A percentile compares a stretch with the other conserved stretches of the same genome.
Evolutionary conservation across 2,797 vertebrate genomes (phyloP).

Genomic region (Enteromius anoplus): DNA sequence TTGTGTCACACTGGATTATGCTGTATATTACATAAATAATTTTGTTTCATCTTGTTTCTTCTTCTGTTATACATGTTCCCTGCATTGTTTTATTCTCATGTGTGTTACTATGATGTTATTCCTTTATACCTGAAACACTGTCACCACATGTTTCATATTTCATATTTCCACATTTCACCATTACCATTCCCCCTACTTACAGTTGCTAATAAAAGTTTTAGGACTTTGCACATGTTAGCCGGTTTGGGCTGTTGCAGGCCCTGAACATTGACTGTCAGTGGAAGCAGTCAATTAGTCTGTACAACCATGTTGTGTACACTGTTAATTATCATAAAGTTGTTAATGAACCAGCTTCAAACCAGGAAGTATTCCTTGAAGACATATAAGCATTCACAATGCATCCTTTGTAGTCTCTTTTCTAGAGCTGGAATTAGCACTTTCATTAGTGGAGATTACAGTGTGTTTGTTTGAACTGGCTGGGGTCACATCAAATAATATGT

Average conservation of each 20-base stretch:
- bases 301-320: not conserved
- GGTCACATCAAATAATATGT: constrained; percentile 79
- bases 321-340: constrained; percentile 20
- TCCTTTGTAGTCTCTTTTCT: constrained; percentile 59
- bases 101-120: not conserved
- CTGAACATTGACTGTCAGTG: not conserved
- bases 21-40: not conserved
- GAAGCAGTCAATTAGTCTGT: not conserved
- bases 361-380: constrained; percentile 66
- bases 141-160: not conserved
- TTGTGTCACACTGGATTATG: not conserved
- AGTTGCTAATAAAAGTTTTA: not conserved
- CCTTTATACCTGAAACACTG: not conserved
- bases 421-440: constrained; percentile 77
- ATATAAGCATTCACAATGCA: constrained; percentile 28
- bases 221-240: not conserved
- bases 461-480: constrained; percentile 67
- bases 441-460: constrained; percentile 75
- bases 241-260: not conserved
- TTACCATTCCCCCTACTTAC: too few species aligned
- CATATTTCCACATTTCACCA: too few species aligned
- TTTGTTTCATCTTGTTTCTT: not conserved
- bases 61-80: not conserved
- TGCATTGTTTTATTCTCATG: not conserved
- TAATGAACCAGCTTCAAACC: constrained; percentile 51